A percentile compares a stretch with the other conserved stretches of the same genome.
Evolutionary conservation across 2,113 vertebrate genomes (phyloP).

Genomic region (Oophaga pumilio): DNA sequence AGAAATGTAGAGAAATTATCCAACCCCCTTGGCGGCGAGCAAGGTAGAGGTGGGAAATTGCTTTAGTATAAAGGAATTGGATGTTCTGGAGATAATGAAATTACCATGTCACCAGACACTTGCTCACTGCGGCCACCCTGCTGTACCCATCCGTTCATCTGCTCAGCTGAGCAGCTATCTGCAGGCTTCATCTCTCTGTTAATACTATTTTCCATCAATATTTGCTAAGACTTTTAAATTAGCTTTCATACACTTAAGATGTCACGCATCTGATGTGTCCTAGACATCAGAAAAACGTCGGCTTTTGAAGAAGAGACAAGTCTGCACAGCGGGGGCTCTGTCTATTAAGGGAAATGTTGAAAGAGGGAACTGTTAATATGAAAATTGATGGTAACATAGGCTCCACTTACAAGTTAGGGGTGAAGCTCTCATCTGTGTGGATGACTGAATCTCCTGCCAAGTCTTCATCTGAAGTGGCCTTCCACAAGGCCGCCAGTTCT

Average conservation of each 20-base stretch:
- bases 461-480: constrained; percentile 89
- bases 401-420: constrained; percentile 87
- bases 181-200: constrained; percentile 17
- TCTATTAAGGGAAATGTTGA: constrained; percentile 21
- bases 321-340: constrained; percentile 12
- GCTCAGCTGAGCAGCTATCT: constrained; percentile 25
- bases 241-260: constrained; percentile 37
- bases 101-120: constrained; percentile 26
- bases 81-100: constrained; percentile 19
- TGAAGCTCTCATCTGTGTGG: constrained; percentile 89
- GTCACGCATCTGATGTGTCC: neutral
- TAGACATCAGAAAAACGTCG: neutral
- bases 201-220: constrained; percentile 24
- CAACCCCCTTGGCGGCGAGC: neutral
- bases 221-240: constrained; percentile 10
- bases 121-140: neutral
- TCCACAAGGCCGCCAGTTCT: constrained; percentile 88
- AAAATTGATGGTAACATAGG: neutral
- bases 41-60: neutral
- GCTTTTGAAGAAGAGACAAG: neutral
- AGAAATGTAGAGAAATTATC: neutral
- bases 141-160: constrained; percentile 21
- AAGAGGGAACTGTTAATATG: neutral
- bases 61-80: neutral
- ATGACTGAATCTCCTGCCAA: constrained; percentile 86